Evolutionary conservation across 2,113 vertebrate species (phyloP), one percentile per base, ranked within the genome.

Genomic region (Lagopus muta): DNA sequence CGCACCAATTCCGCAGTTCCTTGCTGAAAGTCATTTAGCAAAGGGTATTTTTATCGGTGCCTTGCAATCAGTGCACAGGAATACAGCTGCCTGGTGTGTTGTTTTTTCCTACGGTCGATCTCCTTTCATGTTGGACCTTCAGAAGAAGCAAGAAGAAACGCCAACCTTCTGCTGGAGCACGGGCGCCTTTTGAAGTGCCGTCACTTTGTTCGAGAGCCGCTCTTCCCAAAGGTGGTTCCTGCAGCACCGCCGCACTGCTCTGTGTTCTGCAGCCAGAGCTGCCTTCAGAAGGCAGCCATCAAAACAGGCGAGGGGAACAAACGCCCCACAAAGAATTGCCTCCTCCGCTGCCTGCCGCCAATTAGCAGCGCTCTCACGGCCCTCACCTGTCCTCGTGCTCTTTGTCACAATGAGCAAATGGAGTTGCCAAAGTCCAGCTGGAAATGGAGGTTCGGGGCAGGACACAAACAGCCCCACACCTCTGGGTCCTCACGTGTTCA

Each of bases 61-160:
- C 88, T 93, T 52, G 77, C 88, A 82, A 90, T 93, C 92, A 86
- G 92, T 2, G 40, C 83, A 75, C 1, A 1, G 82, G 90, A 82
- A 91, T 21, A 14, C 75, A 62, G 76, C 72, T 34, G 28, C 11
- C 32, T 25, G 30, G 64, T 28, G 52, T 8, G 25, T n/a, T 55
- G 14, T 55, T 55, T 54, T 55, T 32, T 57, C 18, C 78, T 28
- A 42, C 18, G 18, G n/a, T 54, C 28, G n/a, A n/a, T 67, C 80
- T 21, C 34, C 66, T 93, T 94, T 95, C n/a, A 93, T 92, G 80
- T 90, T 88, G 76, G 91, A 72, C 64, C 82, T 92, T 67, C 74
- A 86, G 55, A 13, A 54, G 42, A 34, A 60, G 16, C 8, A 13
- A 21, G 36, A 40, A 40, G 38, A 19, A n/a, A 58, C 32, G 10